These are phyloP conservation scores for Chelidonichthys spinosus DNA, from an alignment of 2,797 vertebrate species.

Conservation along the genomic window DNA sequence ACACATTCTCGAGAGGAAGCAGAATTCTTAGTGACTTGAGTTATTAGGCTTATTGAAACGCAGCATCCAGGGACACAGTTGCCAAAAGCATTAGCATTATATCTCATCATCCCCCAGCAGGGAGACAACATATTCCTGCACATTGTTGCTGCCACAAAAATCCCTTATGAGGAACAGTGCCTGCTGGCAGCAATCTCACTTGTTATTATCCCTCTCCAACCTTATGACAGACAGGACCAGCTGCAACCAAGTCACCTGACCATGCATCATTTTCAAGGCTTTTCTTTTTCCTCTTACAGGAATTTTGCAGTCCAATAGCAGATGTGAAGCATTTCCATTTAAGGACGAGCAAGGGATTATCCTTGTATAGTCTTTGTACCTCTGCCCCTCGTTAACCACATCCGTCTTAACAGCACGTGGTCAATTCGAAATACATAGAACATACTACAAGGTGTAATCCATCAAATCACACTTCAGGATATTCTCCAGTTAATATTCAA, in stretches of 20 bases:
- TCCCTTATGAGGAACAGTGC: constrained; percentile 44
- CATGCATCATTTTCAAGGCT: constrained; percentile 45
- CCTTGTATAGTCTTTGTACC: constrained; percentile 20
- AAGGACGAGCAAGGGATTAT: constrained; percentile 49
- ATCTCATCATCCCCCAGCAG: constrained; percentile 52
- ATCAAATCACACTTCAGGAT: no score
- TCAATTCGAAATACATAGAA: no score
- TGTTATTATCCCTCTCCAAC: constrained; percentile 61
- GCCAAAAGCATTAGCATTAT: constrained; percentile 63
- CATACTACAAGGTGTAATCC: no score
- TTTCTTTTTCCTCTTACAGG: constrained; percentile 40
- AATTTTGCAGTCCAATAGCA: constrained; percentile 32
- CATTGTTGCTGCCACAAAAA: constrained; percentile 48
- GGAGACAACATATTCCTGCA: constrained; percentile 45
- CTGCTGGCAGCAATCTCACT: constrained; percentile 60
- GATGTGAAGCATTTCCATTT: constrained; percentile 33
- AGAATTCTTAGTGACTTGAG: constrained; percentile 33
- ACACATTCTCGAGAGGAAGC: constrained; percentile 21
- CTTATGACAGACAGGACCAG: constrained; percentile 55
- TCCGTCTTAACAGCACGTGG: no score
- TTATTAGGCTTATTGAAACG: constrained; percentile 50
- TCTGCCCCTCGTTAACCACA: background rate
- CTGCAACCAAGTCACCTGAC: constrained; percentile 62
- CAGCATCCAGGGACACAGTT: constrained; percentile 44
- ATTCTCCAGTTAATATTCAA: no score